phyloP scores from a whole-genome alignment of 2,888 invertebrate genomes.

The Pinctada fucata region DNA sequence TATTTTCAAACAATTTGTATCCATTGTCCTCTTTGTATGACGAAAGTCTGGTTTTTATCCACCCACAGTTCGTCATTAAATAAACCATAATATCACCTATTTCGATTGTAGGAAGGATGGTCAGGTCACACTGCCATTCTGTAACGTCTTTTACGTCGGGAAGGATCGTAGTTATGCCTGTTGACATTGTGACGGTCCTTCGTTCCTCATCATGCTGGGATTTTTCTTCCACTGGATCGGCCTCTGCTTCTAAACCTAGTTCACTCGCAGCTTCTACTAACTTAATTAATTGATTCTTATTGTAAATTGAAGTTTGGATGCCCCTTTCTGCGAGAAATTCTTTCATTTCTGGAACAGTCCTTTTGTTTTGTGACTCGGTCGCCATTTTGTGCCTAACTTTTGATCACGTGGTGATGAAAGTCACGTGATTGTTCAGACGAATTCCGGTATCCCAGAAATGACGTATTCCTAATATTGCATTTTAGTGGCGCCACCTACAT shows the following conservation, averaged over 20 bases:
- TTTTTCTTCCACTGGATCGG: no score
- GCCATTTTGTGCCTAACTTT: constrained; percentile 1
- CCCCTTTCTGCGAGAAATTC: neutral
- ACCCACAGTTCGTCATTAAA: no score
- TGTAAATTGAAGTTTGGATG: neutral
- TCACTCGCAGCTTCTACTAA: neutral
- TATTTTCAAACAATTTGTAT: no score
- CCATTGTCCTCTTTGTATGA: no score
- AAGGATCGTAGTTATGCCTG: neutral
- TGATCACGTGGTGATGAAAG: no score
- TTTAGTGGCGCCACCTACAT: no score
- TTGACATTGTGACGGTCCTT: neutral
- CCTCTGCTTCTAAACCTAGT: neutral
- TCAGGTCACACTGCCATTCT: neutral
- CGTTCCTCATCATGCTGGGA: no score
- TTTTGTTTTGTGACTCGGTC: neutral
- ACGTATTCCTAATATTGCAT: no score
- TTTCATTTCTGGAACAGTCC: neutral
- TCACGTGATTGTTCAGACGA: no score
- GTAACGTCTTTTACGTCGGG: neutral
- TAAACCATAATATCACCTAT: neutral
- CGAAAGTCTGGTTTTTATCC: no score
- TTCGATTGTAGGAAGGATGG: neutral
- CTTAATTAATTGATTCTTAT: neutral
- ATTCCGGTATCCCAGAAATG: no score